A percentile compares a stretch with the other conserved stretches of the same genome.
phyloP scores from a whole-genome alignment of 2,888 invertebrate species.

The Drosophila neutralis region DNA sequence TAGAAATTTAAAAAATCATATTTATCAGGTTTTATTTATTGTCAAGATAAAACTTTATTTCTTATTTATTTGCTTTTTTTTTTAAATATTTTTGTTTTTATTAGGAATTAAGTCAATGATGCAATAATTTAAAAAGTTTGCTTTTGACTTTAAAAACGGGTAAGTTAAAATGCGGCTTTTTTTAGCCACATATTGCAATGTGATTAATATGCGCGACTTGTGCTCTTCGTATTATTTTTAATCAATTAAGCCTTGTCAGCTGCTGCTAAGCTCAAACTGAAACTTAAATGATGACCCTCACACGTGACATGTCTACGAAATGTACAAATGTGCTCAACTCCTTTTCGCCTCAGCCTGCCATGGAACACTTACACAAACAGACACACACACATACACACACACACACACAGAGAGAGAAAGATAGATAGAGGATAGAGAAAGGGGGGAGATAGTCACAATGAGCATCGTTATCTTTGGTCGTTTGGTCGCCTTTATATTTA shows the following conservation, averaged over 20 bases:
- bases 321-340: conserved; percentile 24
- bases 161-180: conserved; percentile 4
- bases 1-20: neutral
- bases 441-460: conserved; percentile 4
- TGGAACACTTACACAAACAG: conserved; percentile 10
- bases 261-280: conserved; percentile 45
- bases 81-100: neutral
- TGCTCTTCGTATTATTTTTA: conserved; percentile 70
- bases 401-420: conserved; percentile 35
- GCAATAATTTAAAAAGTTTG: neutral
- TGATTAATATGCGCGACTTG: conserved; percentile 60
- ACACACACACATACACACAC: conserved; percentile 21
- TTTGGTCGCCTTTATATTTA: conserved; percentile 72
- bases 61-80: neutral
- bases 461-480: conserved; percentile 67
- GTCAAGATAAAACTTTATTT: accelerated
- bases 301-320: conserved; percentile 72
- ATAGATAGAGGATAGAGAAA: conserved; percentile 38
- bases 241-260: conserved; percentile 76
- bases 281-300: conserved; percentile 70
- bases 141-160: neutral
- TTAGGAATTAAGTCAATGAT: neutral
- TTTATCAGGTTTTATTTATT: neutral
- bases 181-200: neutral
- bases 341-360: neutral